Evolutionary conservation across 2,888 invertebrate species (phyloP).

Genomic region (Mimumesa dahlbomi): DNA sequence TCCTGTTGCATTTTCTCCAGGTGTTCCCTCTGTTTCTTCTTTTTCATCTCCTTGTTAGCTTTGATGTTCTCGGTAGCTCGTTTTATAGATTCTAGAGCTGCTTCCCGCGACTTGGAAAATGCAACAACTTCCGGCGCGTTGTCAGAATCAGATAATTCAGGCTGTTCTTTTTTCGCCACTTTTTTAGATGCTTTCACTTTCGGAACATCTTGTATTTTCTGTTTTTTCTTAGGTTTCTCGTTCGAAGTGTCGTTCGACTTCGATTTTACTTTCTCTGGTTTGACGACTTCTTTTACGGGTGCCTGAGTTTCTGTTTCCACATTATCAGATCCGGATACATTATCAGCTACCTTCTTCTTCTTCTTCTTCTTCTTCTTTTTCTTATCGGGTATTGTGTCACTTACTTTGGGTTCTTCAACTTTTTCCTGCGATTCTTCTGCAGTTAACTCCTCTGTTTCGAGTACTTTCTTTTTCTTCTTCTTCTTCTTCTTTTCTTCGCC

Average conservation of each 20-base stretch:
- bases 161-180: neutral
- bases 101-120: conserved; percentile 21
- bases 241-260: neutral
- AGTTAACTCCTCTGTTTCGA: neutral
- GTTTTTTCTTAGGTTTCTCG: conserved; percentile 2
- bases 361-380: conserved; percentile 22
- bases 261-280: neutral
- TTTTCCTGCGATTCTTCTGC: neutral
- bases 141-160: neutral
- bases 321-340: neutral
- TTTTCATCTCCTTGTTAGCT: conserved; percentile 14
- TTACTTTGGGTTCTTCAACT: neutral
- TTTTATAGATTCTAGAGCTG: conserved; percentile 15
- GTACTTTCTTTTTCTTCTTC: conserved; percentile 18
- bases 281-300: neutral
- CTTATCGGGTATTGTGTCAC: neutral
- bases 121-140: conserved; percentile 8
- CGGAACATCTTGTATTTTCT: neutral
- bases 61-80: conserved; percentile 12
- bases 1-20: conserved; percentile 2
- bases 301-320: neutral
- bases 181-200: neutral
- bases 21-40: conserved; percentile 12
- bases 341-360: conserved; percentile 9
- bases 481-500: conserved; percentile 13